A percentile compares a stretch with the other conserved stretches of the same genome.
Evolutionary conservation across 2,888 invertebrate species (phyloP).

Genomic region (Eupithecia dodoneata): DNA sequence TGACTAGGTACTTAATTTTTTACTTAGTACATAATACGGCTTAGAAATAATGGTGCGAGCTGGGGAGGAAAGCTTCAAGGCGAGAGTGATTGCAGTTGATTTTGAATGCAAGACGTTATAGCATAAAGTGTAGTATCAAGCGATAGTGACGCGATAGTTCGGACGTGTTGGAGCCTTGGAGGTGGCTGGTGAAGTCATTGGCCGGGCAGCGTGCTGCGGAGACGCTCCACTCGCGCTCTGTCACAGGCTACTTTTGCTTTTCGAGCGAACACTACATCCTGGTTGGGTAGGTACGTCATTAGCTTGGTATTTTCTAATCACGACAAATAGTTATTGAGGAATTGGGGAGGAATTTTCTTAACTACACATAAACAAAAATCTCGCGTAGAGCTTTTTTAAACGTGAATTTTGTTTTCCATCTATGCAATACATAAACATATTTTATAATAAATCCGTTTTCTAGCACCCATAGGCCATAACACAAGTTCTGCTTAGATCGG

Average conservation of each 20-base stretch:
- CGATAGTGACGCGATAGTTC: conserved; percentile 50
- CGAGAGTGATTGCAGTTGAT: conserved; percentile 37
- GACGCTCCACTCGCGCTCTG: conserved; percentile 69
- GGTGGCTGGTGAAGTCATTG: conserved; percentile 74
- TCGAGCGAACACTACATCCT: conserved; percentile 76
- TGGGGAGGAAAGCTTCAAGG: conserved; percentile 49
- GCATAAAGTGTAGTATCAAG: conserved; percentile 56
- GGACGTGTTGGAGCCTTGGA: conserved; percentile 58
- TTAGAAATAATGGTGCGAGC: conserved; percentile 60
- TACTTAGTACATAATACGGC: conserved; percentile 60
- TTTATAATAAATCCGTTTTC: not conserved
- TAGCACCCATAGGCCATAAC: not conserved
- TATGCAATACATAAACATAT: not conserved
- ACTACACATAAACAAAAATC: not conserved
- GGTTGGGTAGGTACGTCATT: conserved; percentile 69
- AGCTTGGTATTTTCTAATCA: conserved; percentile 76
- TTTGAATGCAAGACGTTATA: conserved; percentile 51
- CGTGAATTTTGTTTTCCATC: not conserved
- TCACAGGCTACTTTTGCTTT: conserved; percentile 79
- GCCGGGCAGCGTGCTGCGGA: conserved; percentile 68
- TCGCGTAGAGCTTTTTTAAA: not conserved
- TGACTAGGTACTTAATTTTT: conserved; percentile 52
- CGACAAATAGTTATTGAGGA: conserved; percentile 49
- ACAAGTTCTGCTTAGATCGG: not conserved
- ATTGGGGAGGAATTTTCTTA: conserved; percentile 3